A percentile compares a stretch with the other conserved stretches of the same genome.
These are phyloP conservation scores for Pipra filicauda DNA, from an alignment of 2,113 vertebrate species.

Conservation along the genomic window DNA sequence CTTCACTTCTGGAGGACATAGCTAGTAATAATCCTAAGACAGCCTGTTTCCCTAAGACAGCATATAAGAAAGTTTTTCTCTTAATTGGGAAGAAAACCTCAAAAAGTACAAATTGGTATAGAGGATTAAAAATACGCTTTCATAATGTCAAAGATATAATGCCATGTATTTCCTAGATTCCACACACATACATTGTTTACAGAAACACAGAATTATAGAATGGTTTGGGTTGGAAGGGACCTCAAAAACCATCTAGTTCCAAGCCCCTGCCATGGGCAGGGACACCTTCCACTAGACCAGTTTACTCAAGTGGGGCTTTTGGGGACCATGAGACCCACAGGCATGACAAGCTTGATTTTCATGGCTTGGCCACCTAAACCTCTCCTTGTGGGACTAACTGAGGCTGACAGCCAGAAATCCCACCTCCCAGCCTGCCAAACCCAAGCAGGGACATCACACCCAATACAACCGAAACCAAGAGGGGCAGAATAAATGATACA, in stretches of 20 bases:
- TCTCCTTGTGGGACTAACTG: background rate
- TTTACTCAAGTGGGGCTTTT: background rate
- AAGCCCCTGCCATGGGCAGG: background rate
- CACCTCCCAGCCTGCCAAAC: background rate
- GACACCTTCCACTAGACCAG: background rate
- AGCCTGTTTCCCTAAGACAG: background rate
- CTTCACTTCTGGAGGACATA: background rate
- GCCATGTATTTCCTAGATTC: background rate
- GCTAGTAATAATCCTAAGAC: background rate
- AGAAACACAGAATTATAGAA: background rate
- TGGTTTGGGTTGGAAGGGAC: background rate
- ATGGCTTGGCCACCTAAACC: background rate
- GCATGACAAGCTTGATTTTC: background rate
- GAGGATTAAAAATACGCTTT: background rate
- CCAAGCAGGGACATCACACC: accelerated
- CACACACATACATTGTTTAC: background rate
- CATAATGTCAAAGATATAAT: background rate
- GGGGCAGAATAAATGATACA: background rate
- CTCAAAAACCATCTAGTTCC: background rate
- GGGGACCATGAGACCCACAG: background rate
- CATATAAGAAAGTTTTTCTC: background rate
- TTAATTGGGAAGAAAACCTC: background rate
- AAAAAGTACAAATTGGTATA: background rate
- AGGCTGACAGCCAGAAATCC: background rate
- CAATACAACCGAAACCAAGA: background rate